Conservation (phyloP, 2,113 vertebrate genomes). For the Oreotrochilus melanogaster region DNA sequence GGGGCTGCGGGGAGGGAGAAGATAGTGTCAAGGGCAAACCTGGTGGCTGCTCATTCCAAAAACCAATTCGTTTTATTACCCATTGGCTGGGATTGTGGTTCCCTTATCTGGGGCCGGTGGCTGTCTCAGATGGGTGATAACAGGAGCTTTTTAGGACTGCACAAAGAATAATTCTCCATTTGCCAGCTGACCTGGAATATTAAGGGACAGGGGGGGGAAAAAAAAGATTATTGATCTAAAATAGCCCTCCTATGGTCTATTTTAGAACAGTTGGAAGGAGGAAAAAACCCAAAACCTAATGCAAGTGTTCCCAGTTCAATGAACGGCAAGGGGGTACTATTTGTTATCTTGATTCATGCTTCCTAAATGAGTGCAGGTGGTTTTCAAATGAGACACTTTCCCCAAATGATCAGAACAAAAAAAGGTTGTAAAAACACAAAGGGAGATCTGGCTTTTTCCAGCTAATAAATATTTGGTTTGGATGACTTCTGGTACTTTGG, state of each 20-base stretch:
- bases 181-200: conserved; percentile 63
- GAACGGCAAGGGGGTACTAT: conserved; percentile 24
- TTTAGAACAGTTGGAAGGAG: conserved; percentile 41
- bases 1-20: neutral
- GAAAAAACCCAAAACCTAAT: neutral
- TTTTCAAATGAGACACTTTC: conserved; percentile 39
- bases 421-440: neutral
- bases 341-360: conserved; percentile 17
- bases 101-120: conserved; percentile 51
- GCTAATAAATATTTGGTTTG: neutral
- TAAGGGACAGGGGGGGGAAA: conserved; percentile 5
- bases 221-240: conserved; percentile 60
- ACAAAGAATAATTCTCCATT: conserved; percentile 52
- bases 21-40: neutral
- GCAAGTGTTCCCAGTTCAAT: neutral
- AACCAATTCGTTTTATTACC: conserved; percentile 55
- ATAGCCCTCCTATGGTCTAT: conserved; percentile 58
- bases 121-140: conserved; percentile 53
- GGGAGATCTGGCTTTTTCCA: neutral
- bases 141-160: neutral
- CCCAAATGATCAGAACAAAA: conserved; percentile 23
- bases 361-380: conserved; percentile 51
- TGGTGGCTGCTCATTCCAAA: neutral
- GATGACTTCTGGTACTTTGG: neutral
- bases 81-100: neutral